Conservation (phyloP, 1,140 invertebrate genomes). For the Ptiloglossa arizonensis region DNA sequence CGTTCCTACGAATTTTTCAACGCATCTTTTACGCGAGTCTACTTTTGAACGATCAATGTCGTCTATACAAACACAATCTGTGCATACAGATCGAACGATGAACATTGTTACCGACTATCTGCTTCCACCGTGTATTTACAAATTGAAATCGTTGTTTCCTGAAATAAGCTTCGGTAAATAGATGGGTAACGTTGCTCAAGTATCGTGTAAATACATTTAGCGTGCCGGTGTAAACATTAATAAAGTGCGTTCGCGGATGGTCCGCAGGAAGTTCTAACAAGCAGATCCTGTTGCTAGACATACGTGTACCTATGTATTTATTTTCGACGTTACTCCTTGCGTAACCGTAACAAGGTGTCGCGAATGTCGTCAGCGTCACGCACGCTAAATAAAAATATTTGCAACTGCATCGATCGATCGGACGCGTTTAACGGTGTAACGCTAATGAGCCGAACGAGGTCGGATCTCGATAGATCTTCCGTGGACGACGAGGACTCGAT, state of each 20-base stretch:
- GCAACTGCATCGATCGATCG: background rate
- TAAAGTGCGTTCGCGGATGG: no score
- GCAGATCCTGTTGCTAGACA: no score
- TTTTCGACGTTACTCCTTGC: background rate
- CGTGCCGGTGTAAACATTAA: no score
- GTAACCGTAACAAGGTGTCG: background rate
- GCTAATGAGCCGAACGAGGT: constrained; percentile 59
- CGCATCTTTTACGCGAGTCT: no score
- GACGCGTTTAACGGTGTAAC: constrained; percentile 33
- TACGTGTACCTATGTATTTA: no score
- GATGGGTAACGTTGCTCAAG: no score
- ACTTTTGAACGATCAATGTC: background rate
- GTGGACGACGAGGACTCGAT: background rate
- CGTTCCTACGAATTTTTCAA: no score
- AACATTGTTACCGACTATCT: background rate
- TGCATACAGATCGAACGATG: background rate
- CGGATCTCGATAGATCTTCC: constrained; percentile 25
- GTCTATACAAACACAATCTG: background rate
- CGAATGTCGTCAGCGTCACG: background rate
- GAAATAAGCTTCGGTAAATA: background rate
- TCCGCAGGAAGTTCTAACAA: no score
- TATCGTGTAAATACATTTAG: no score
- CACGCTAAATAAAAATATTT: constrained; percentile 26
- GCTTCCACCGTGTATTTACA: background rate
- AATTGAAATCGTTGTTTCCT: background rate